Conservation (phyloP, 2,797 vertebrate species). For the Florisuga fusca region DNA sequence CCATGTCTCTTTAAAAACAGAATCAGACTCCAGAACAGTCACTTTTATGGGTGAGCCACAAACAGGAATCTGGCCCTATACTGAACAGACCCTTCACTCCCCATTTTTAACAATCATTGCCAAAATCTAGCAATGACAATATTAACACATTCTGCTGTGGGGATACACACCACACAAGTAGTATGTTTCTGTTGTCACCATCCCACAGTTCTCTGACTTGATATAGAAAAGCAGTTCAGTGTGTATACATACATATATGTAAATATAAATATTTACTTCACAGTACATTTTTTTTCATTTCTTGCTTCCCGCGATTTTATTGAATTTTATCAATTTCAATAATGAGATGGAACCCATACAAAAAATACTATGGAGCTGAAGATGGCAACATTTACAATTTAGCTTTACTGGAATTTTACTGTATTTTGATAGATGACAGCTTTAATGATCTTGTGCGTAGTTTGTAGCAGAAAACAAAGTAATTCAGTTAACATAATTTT, state of each 20-base stretch:
- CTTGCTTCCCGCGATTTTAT: constrained; percentile 4
- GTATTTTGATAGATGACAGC: constrained; percentile 52
- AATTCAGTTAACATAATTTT: constrained; percentile 19
- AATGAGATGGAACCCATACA: neutral
- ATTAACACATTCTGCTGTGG: neutral
- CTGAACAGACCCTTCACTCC: neutral
- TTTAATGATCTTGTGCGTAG: constrained; percentile 37
- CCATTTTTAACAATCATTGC: neutral
- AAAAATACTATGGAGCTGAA: constrained; percentile 20
- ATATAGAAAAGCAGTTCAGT: neutral
- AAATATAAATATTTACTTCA: neutral
- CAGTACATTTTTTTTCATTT: neutral
- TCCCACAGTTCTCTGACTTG: neutral
- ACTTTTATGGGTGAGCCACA: neutral
- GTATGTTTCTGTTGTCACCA: neutral
- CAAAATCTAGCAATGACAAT: neutral
- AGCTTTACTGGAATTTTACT: constrained; percentile 42
- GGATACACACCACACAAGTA: too few relatives aligned
- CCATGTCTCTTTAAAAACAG: neutral
- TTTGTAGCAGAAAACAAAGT: constrained; percentile 38
- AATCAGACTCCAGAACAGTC: neutral
- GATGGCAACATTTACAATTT: constrained; percentile 36
- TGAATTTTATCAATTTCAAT: constrained; percentile 28
- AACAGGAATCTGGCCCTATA: neutral
- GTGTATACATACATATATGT: neutral